These are phyloP conservation scores for Cephus runcator DNA, from an alignment of 2,888 invertebrate genomes.

Conservation along the genomic window DNA sequence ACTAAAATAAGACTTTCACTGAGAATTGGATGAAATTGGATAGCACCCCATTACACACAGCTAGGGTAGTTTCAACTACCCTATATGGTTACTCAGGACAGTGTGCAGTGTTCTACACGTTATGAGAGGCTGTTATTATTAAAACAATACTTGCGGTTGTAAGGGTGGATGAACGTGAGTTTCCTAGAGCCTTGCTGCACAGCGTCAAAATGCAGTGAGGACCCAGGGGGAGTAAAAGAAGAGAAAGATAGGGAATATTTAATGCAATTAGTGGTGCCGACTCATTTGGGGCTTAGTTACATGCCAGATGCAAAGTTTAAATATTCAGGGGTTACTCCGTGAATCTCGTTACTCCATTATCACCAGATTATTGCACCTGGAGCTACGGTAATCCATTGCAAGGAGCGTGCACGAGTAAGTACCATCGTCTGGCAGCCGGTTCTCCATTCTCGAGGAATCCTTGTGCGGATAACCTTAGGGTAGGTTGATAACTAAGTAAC, in stretches of 20 bases:
- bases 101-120: background rate
- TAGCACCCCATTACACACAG: background rate
- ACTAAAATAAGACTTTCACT: background rate
- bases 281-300: background rate
- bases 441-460: background rate
- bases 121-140: background rate
- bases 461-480: background rate
- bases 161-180: background rate
- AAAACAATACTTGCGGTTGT: background rate
- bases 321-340: slow-evolving; percentile 52
- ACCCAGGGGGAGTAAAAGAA: background rate
- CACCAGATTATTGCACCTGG: slow-evolving; percentile 58
- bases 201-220: background rate
- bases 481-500: slow-evolving; percentile 37
- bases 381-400: slow-evolving; percentile 44
- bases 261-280: background rate
- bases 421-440: background rate
- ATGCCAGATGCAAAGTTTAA: slow-evolving; percentile 56
- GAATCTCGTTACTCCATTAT: slow-evolving; percentile 63
- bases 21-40: background rate
- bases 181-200: background rate
- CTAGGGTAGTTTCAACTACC: background rate
- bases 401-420: background rate
- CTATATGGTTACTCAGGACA: background rate
- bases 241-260: background rate